Evolutionary conservation across 2,113 vertebrate genomes (phyloP).

Genomic region (Leucopternis melanops): DNA sequence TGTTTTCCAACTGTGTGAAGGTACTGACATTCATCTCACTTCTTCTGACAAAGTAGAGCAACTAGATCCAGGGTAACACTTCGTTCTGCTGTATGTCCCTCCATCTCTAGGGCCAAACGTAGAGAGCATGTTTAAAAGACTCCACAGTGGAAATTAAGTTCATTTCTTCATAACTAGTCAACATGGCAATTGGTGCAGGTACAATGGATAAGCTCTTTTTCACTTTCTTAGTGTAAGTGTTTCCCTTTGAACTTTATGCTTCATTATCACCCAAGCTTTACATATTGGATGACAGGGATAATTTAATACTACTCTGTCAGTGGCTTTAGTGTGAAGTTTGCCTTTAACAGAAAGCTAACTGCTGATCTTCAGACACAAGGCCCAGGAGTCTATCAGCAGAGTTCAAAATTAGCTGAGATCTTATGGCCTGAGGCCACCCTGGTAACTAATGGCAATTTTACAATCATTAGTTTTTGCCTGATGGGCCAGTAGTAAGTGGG

Average conservation of each 20-base stretch:
- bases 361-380: constrained; percentile 41
- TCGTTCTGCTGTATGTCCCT: background rate
- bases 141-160: background rate
- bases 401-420: constrained; percentile 50
- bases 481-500: background rate
- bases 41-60: background rate
- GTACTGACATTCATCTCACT: background rate
- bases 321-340: background rate
- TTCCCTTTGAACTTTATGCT: constrained; percentile 1
- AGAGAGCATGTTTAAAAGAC: background rate
- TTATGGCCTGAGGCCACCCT: constrained; percentile 8
- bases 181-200: background rate
- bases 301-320: constrained; percentile 10
- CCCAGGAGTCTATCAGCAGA: constrained; percentile 37
- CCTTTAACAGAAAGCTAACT: constrained; percentile 49
- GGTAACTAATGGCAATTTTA: constrained; percentile 38
- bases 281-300: background rate
- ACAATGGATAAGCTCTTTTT: background rate
- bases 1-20: background rate
- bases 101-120: background rate
- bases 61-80: background rate
- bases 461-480: constrained; percentile 45
- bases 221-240: background rate
- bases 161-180: background rate
- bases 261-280: constrained; percentile 1